phyloP scores from a whole-genome alignment of 2,888 invertebrate species.

The Lithophane semibrunnea region DNA sequence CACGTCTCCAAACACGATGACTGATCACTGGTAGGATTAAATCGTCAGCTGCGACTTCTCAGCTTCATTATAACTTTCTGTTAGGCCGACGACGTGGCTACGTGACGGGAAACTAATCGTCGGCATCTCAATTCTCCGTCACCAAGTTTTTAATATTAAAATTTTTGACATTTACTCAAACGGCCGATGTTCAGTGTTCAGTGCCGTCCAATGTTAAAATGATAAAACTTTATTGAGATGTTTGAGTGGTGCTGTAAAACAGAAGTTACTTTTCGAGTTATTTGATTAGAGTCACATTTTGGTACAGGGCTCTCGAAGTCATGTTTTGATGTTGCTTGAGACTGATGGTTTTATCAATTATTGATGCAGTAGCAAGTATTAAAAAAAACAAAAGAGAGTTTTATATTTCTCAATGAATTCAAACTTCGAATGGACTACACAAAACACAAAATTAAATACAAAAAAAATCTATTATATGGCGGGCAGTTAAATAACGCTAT shows the following conservation, averaged over 20 bases:
- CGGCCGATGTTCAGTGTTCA: constrained; percentile 29
- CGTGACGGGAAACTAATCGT: constrained; percentile 61
- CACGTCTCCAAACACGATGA: constrained; percentile 38
- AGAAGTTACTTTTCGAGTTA: constrained; percentile 36
- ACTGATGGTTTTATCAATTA: background rate
- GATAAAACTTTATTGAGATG: constrained; percentile 61
- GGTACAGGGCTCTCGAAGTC: constrained; percentile 1
- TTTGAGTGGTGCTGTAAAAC: constrained; percentile 55
- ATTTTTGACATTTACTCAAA: constrained; percentile 55
- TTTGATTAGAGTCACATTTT: constrained; percentile 37
- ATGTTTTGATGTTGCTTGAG: background rate
- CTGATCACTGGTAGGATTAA: constrained; percentile 59
- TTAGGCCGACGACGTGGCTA: constrained; percentile 46
- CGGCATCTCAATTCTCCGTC: constrained; percentile 48
- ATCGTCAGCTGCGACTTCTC: constrained; percentile 57
- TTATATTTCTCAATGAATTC: background rate
- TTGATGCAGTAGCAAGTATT: background rate
- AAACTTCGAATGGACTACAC: background rate
- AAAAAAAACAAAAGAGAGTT: background rate
- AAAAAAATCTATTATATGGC: no score
- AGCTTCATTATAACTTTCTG: constrained; percentile 67
- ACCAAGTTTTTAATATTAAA: constrained; percentile 50
- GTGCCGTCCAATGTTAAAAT: constrained; percentile 58
- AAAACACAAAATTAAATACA: background rate
- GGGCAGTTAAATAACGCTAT: no score